A percentile compares a stretch with the other conserved stretches of the same genome.
These are phyloP conservation scores for Aptenodytes patagonicus DNA, from an alignment of 2,113 vertebrate genomes.

Conservation along the genomic window DNA sequence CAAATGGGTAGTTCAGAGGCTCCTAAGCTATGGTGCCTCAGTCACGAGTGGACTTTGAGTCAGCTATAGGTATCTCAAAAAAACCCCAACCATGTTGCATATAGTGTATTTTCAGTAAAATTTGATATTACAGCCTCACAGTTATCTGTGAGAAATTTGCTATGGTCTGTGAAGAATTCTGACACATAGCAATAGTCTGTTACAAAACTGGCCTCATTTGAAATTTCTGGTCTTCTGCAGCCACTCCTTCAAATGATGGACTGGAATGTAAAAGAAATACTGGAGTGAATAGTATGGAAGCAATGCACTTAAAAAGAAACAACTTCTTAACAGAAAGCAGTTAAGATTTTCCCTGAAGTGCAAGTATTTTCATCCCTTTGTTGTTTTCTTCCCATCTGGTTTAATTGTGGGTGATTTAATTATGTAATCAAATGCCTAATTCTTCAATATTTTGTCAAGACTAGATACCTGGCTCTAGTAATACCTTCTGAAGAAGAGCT, in stretches of 20 bases:
- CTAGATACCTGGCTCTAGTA: not conserved
- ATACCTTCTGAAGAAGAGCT: not conserved
- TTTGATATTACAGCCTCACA: not conserved
- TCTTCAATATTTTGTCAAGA: not conserved
- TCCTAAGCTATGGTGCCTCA: not conserved
- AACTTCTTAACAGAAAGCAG: not conserved
- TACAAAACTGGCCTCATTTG: not conserved
- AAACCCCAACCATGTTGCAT: fast-evolving
- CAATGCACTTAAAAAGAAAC: not conserved
- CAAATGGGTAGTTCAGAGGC: not conserved
- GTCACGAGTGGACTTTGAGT: not conserved
- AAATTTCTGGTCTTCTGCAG: not conserved
- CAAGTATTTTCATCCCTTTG: not conserved
- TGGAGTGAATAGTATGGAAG: not conserved
- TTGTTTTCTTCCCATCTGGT: not conserved
- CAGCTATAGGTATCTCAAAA: not conserved
- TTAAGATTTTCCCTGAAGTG: not conserved
- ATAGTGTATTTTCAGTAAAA: not conserved
- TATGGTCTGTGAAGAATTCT: not conserved
- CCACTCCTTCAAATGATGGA: not conserved
- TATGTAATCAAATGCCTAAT: not conserved
- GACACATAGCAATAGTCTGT: not conserved
- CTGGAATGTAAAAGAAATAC: not conserved
- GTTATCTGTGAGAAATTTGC: not conserved
- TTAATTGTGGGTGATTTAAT: not conserved